These are phyloP conservation scores for Microcebus lehilahytsara DNA, from an alignment of 2,113 vertebrate genomes.

Conservation along the genomic window DNA sequence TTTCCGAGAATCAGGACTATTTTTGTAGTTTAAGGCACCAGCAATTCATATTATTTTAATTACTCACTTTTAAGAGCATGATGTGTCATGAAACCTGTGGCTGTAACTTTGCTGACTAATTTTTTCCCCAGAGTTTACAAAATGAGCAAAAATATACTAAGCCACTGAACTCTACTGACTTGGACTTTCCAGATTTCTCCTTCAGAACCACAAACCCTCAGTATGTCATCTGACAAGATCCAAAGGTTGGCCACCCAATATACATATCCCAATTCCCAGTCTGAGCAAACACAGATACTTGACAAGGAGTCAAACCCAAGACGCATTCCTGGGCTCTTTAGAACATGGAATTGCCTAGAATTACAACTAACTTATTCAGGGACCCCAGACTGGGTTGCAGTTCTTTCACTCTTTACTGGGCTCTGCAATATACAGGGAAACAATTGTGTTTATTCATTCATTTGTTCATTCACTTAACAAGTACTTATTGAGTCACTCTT, in stretches of 20 bases:
- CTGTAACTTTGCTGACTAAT: background rate
- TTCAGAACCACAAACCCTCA: background rate
- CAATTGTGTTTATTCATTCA: background rate
- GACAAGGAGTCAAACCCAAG: background rate
- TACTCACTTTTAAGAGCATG: slow-evolving; percentile 15
- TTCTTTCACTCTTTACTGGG: background rate
- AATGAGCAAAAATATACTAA: slow-evolving; percentile 7
- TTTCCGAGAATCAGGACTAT: background rate
- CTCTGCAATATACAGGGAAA: background rate
- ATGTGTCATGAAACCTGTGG: slow-evolving; percentile 36
- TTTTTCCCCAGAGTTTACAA: slow-evolving; percentile 30
- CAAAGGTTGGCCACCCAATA: background rate
- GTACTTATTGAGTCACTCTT: background rate
- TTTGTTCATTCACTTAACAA: background rate
- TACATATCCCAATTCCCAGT: background rate
- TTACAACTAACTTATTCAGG: background rate
- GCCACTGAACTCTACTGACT: background rate
- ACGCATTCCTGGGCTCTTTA: background rate
- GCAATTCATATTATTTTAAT: slow-evolving; percentile 52
- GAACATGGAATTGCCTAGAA: background rate
- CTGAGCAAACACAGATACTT: background rate
- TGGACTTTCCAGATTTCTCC: slow-evolving; percentile 19
- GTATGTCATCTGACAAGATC: background rate
- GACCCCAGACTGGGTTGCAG: background rate
- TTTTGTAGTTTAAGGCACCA: background rate